Percentiles rank a stretch among this genome's conserved stretches.
phyloP scores from a whole-genome alignment of 2,888 invertebrate species.

The Cremastinae sp. region DNA sequence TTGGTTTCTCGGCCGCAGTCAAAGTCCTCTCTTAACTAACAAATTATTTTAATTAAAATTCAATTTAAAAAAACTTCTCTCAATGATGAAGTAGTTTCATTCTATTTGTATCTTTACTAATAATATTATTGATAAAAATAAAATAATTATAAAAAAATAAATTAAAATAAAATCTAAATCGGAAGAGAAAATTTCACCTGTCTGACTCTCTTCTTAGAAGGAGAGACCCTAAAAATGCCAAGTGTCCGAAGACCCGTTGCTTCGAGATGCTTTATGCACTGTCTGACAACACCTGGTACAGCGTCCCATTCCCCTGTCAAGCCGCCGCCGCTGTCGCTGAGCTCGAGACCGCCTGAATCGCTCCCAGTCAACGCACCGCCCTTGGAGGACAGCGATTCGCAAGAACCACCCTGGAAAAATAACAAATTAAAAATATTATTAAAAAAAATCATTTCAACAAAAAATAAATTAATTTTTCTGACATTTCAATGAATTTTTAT shows the following conservation, averaged over 20 bases:
- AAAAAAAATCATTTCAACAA: constrained; percentile 25
- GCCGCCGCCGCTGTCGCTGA: constrained; percentile 83
- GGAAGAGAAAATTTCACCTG: constrained; percentile 85
- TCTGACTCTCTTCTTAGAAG: constrained; percentile 94
- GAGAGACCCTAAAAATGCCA: constrained; percentile 95
- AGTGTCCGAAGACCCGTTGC: constrained; percentile 90
- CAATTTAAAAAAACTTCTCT: constrained; percentile 8
- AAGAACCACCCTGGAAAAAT: constrained; percentile 87
- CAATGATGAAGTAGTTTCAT: background rate
- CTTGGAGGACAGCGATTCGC: constrained; percentile 85
- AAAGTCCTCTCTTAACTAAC: constrained; percentile 93
- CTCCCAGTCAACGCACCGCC: constrained; percentile 76
- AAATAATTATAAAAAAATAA: background rate
- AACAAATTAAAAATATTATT: constrained; percentile 36
- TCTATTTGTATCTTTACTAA: constrained; percentile 4
- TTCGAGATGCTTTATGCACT: constrained; percentile 91
- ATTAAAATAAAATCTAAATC: background rate
- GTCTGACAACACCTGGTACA: constrained; percentile 89
- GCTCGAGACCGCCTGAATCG: constrained; percentile 76
- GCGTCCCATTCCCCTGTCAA: constrained; percentile 78
- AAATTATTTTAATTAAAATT: constrained; percentile 2
- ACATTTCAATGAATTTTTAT: too few relatives aligned
- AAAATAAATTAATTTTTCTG: constrained; percentile 8
- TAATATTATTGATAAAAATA: background rate
- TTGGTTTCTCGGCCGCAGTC: constrained; percentile 89